phyloP scores from a whole-genome alignment of 2,113 vertebrate species.

The Percina caprodes region DNA sequence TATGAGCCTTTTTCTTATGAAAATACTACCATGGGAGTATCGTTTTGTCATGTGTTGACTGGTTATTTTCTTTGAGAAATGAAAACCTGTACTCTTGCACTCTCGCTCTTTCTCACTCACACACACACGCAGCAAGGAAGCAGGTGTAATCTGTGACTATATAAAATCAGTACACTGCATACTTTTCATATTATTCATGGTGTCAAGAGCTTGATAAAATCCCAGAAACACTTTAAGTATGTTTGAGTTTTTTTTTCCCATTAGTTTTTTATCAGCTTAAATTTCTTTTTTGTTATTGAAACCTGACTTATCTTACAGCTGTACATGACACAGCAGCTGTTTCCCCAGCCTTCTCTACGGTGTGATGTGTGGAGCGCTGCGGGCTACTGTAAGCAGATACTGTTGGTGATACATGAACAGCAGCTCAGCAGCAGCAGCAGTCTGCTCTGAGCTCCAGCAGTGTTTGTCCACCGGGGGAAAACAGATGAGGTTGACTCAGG shows the following conservation, averaged over 20 bases:
- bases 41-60: conserved; percentile 60
- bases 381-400: conserved; percentile 40
- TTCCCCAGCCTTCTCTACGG: background rate
- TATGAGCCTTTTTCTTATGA: conserved; percentile 41
- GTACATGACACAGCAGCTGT: conserved; percentile 22
- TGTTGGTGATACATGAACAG: conserved; percentile 58
- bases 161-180: conserved; percentile 34
- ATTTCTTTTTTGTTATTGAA: background rate
- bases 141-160: conserved; percentile 42
- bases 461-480: conserved; percentile 45
- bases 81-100: conserved; percentile 16
- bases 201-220: conserved; percentile 51
- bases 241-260: conserved; percentile 16
- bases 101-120: background rate
- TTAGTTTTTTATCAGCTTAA: conserved; percentile 40
- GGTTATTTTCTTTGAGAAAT: conserved; percentile 63
- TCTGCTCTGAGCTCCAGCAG: conserved; percentile 39
- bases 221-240: conserved; percentile 17
- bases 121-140: conserved; percentile 12
- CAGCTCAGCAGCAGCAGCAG: conserved; percentile 28
- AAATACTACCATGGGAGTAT: conserved; percentile 47
- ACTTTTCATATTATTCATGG: conserved; percentile 49
- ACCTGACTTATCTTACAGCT: conserved; percentile 37
- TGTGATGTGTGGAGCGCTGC: conserved; percentile 35
- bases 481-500: conserved; percentile 68